phyloP scores from a whole-genome alignment of 1,140 invertebrate genomes.

The Charaxes varanes region DNA sequence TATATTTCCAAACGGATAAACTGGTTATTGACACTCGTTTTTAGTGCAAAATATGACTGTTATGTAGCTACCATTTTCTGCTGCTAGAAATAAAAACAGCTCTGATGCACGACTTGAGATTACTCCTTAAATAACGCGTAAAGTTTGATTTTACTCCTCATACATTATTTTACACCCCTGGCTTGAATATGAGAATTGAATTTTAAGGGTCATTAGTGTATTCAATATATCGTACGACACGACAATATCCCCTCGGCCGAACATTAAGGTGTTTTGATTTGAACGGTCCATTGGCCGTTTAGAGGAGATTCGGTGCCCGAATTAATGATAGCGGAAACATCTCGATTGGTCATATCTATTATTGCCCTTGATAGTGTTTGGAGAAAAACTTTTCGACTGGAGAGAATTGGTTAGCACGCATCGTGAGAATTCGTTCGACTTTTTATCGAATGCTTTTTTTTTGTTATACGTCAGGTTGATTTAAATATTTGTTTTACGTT shows the following conservation, averaged over 20 bases:
- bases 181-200: too few species aligned
- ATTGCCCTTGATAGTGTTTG: conserved; percentile 29
- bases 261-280: conserved; percentile 52
- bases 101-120: too few species aligned
- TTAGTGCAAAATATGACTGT: too few species aligned
- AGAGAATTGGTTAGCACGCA: conserved; percentile 22
- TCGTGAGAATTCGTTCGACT: conserved; percentile 13
- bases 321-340: conserved; percentile 59
- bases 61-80: too few species aligned
- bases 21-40: too few species aligned
- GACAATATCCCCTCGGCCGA: conserved; percentile 26
- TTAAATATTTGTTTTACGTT: background rate
- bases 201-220: too few species aligned
- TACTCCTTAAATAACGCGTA: too few species aligned
- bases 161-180: too few species aligned
- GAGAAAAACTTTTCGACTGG: conserved; percentile 20
- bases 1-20: too few species aligned
- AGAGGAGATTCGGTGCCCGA: conserved; percentile 46
- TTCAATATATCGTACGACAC: conserved; percentile 6
- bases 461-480: background rate
- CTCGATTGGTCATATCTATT: conserved; percentile 42
- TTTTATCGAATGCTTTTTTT: conserved; percentile 12
- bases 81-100: too few species aligned
- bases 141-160: too few species aligned
- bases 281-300: conserved; percentile 45